These are phyloP conservation scores for Xanthia togata DNA, from an alignment of 2,888 invertebrate species.

Conservation along the genomic window DNA sequence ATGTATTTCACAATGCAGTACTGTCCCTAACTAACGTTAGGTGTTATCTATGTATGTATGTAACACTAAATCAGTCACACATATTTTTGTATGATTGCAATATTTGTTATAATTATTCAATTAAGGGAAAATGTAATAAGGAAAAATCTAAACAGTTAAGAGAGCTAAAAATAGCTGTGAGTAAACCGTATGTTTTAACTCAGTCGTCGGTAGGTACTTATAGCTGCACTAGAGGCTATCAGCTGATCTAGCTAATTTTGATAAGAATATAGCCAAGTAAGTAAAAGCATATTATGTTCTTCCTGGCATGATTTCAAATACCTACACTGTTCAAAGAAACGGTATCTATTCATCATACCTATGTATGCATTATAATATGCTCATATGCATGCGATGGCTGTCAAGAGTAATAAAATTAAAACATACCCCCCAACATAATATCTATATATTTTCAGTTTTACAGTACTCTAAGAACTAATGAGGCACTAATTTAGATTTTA, in stretches of 20 bases:
- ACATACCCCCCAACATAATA: too few species aligned
- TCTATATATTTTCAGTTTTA: not conserved
- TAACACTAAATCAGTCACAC: not conserved
- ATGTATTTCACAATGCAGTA: not conserved
- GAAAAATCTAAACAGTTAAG: not conserved
- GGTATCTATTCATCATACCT: not conserved
- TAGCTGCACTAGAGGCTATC: conserved; percentile 1
- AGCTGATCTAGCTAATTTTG: conserved; percentile 9
- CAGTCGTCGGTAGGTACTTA: too few species aligned
- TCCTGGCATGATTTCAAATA: conserved; percentile 21
- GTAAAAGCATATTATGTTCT: conserved; percentile 25
- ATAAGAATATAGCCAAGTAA: conserved; percentile 30
- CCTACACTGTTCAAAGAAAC: conserved; percentile 14
- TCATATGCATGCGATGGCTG: too few species aligned
- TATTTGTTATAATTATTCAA: not conserved
- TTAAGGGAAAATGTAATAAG: not conserved
- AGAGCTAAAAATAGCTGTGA: not conserved
- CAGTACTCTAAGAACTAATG: too few species aligned
- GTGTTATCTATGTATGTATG: too few species aligned
- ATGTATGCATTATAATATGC: too few species aligned
- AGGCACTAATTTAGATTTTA: too few species aligned
- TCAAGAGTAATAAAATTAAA: too few species aligned
- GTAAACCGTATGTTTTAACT: conserved; percentile 3
- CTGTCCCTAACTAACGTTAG: not conserved
- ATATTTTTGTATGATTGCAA: not conserved